A percentile compares a stretch with the other conserved stretches of the same genome.
These are phyloP conservation scores for Diplazon laetatorius DNA, from an alignment of 2,888 invertebrate genomes.

Conservation along the genomic window DNA sequence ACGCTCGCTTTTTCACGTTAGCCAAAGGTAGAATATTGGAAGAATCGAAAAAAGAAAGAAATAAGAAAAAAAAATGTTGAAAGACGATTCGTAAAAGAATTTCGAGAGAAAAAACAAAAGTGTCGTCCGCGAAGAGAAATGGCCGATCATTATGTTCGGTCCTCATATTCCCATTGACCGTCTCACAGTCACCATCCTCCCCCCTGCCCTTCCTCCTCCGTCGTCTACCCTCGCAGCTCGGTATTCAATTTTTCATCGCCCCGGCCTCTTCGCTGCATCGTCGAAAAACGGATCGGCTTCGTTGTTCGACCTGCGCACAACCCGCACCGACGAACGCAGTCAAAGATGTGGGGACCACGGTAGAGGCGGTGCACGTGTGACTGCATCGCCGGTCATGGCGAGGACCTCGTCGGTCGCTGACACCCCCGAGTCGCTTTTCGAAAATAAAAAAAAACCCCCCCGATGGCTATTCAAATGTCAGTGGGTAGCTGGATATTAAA, in stretches of 20 bases:
- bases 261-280: slow-evolving; percentile 26
- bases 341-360: slow-evolving; percentile 51
- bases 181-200: slow-evolving; percentile 28
- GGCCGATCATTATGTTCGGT: slow-evolving; percentile 61
- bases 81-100: slow-evolving; percentile 42
- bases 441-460: too few relatives aligned
- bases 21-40: slow-evolving; percentile 11
- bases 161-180: slow-evolving; percentile 40
- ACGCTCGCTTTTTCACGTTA: slow-evolving; percentile 41
- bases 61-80: too few relatives aligned
- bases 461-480: slow-evolving; percentile 66
- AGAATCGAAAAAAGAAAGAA: slow-evolving; percentile 61
- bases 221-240: slow-evolving; percentile 47
- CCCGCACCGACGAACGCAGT: slow-evolving; percentile 36
- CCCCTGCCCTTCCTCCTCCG: too few relatives aligned
- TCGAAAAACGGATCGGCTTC: neutral
- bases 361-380: slow-evolving; percentile 18
- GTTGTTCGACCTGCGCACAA: slow-evolving; percentile 24
- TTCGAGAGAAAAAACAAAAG: slow-evolving; percentile 31
- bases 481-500: slow-evolving; percentile 71
- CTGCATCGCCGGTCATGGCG: slow-evolving; percentile 48
- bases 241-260: slow-evolving; percentile 64
- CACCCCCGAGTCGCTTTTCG: slow-evolving; percentile 40
- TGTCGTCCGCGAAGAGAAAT: slow-evolving; percentile 63
- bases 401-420: slow-evolving; percentile 45